Evolutionary conservation across 2,888 invertebrate species (phyloP).

Genomic region (Nymphalis c-album): DNA sequence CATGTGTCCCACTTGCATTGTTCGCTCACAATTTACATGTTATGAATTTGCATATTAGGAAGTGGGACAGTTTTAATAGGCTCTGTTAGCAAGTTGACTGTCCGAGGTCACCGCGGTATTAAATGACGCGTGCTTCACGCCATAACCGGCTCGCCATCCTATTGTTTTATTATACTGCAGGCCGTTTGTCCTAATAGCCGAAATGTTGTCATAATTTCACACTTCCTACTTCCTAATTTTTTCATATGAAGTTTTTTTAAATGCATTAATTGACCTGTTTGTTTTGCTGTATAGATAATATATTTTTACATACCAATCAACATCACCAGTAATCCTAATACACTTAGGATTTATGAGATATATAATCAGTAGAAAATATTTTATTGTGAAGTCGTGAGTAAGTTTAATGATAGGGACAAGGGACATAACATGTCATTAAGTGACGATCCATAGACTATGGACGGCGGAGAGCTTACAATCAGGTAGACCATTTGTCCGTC

Average conservation of each 20-base stretch:
- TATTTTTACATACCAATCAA: too few species aligned
- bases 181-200: conserved; percentile 34
- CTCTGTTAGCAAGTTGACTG: conserved; percentile 49
- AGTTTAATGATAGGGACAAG: too few species aligned
- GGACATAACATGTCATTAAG: too few species aligned
- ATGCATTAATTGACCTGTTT: neutral
- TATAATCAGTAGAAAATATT: too few species aligned
- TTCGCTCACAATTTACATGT: conserved; percentile 68
- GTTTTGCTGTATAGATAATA: too few species aligned
- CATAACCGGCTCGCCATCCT: conserved; percentile 31
- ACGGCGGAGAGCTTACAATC: too few species aligned
- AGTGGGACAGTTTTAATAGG: conserved; percentile 69
- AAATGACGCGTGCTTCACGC: conserved; percentile 29
- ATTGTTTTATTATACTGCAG: conserved; percentile 36
- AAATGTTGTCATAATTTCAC: conserved; percentile 34
- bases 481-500: too few species aligned
- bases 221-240: conserved; percentile 37
- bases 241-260: neutral
- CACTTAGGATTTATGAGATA: too few species aligned
- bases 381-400: too few species aligned
- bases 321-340: too few species aligned
- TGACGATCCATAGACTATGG: too few species aligned
- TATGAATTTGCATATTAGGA: conserved; percentile 75
- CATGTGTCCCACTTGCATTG: conserved; percentile 68
- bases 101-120: conserved; percentile 46